These are phyloP conservation scores for Gambusia holbrooki DNA, from an alignment of 2,113 vertebrate species.

Conservation along the genomic window DNA sequence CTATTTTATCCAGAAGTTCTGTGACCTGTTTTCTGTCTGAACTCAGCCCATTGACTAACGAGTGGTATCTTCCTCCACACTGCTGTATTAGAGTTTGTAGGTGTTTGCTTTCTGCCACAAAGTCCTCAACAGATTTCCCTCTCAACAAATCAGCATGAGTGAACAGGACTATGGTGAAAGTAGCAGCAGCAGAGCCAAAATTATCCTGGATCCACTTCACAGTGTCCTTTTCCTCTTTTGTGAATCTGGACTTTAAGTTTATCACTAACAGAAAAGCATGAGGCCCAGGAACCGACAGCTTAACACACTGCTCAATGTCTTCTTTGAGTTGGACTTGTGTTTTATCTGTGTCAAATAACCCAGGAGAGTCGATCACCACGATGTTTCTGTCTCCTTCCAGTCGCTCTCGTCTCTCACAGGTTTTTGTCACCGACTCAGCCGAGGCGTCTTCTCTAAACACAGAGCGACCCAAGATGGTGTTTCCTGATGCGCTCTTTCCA, in stretches of 20 bases:
- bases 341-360: slow-evolving; percentile 43
- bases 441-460: slow-evolving; percentile 1
- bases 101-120: not conserved
- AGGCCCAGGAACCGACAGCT: slow-evolving; percentile 48
- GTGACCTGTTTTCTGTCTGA: slow-evolving; percentile 13
- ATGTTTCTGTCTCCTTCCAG: slow-evolving; percentile 2
- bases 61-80: slow-evolving; percentile 44
- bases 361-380: slow-evolving; percentile 64
- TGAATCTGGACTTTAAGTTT: slow-evolving; percentile 40
- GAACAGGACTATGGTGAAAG: slow-evolving; percentile 60
- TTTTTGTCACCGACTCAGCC: not conserved
- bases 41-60: slow-evolving; percentile 35
- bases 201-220: slow-evolving; percentile 52
- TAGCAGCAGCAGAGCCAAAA: slow-evolving; percentile 34
- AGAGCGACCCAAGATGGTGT: slow-evolving; percentile 50
- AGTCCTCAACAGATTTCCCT: slow-evolving; percentile 9
- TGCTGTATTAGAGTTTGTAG: slow-evolving; percentile 11
- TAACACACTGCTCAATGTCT: slow-evolving; percentile 51
- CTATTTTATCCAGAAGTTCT: slow-evolving; percentile 46
- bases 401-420: slow-evolving; percentile 4
- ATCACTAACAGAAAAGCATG: slow-evolving; percentile 66
- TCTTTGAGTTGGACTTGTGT: not conserved
- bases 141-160: slow-evolving; percentile 51
- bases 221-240: slow-evolving; percentile 33
- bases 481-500: slow-evolving; percentile 63